Percentiles rank a stretch among this genome's conserved stretches.
These are phyloP conservation scores for Microtus ochrogaster DNA, from an alignment of 2,113 vertebrate genomes.

Conservation along the genomic window DNA sequence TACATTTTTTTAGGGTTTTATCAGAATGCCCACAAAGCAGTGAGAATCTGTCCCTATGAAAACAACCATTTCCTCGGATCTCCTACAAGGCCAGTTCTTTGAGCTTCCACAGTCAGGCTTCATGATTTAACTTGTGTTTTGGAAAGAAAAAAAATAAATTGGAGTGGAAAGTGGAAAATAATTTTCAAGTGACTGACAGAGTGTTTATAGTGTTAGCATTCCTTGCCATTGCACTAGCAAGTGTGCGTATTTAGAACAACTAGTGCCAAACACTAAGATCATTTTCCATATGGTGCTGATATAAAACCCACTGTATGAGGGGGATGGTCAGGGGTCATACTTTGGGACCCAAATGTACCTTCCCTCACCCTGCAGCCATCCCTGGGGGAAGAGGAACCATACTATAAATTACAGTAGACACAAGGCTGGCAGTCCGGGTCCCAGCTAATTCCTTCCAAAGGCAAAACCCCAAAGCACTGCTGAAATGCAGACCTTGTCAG, in stretches of 20 bases:
- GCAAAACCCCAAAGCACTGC: neutral
- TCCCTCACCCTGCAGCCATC: neutral
- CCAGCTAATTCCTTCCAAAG: neutral
- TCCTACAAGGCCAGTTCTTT: neutral
- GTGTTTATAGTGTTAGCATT: neutral
- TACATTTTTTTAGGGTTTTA: neutral
- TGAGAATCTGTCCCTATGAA: neutral
- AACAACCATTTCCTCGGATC: neutral
- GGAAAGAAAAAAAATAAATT: neutral
- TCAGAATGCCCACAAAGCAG: neutral
- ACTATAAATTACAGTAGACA: neutral
- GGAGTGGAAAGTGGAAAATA: neutral
- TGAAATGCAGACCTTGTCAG: slow-evolving; percentile 33
- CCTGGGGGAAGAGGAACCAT: neutral
- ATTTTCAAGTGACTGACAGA: slow-evolving; percentile 11
- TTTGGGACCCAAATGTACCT: neutral
- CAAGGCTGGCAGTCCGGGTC: neutral
- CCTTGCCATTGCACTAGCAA: neutral
- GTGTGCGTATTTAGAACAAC: neutral
- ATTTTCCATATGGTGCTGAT: neutral
- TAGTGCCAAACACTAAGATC: neutral
- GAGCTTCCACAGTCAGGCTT: neutral
- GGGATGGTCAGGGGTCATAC: neutral
- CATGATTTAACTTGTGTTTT: slow-evolving; percentile 2
- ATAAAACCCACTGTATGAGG: neutral